Base-by-base conservation (phyloP, 1,140 invertebrate genomes). In the Glossosoma conforme region DNA sequence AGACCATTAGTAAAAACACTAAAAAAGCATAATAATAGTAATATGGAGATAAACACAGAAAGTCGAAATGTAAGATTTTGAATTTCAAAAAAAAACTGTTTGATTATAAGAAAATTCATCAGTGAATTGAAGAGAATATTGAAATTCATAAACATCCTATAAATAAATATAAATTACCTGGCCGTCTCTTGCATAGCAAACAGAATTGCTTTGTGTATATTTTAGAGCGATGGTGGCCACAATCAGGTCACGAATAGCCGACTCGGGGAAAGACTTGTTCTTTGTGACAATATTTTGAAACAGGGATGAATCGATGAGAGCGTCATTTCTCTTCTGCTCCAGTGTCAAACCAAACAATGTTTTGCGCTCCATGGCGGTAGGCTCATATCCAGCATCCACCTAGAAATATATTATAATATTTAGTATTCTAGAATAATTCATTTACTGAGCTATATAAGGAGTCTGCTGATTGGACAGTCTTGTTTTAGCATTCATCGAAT, bases 141-240 rank as follows among this genome's bases (percentile, higher is more conserved):
- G 24, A 28, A 28, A 28, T 6, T 28, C n/a, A 28, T n/a, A n/a
- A 8, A 28, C 6, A n/a, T 28, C n/a, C n/a, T n/a, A n/a, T n/a
- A n/a, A 11, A 38, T 22, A 35, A n/a, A 46, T 40, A 30, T 22
- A n/a, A n/a, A n/a, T 35, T 18, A 74, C 72, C 65, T 73, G 72
- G 5, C 72, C 72, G 58, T 75, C 70, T 17, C 63, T 61, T 1
- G 72, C 93, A 63, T 89, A 97, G 65, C 93, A 97, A 0, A 98
- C 93, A 2, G 91, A 95, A 65, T 98, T 97, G 54, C 93, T 98
- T 69, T 99, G 97, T 0, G 96, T 98, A 63, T 97, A 99, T 69
- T 99, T 99, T 0, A 99, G 73, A 4, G 94, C 90, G 56, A 98
- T 95, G 0, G 92, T 96, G 0, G 96, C 96, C 0, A 98, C 91